phyloP scores from a whole-genome alignment of 2,888 invertebrate genomes.

The Perithous albicinctus region DNA sequence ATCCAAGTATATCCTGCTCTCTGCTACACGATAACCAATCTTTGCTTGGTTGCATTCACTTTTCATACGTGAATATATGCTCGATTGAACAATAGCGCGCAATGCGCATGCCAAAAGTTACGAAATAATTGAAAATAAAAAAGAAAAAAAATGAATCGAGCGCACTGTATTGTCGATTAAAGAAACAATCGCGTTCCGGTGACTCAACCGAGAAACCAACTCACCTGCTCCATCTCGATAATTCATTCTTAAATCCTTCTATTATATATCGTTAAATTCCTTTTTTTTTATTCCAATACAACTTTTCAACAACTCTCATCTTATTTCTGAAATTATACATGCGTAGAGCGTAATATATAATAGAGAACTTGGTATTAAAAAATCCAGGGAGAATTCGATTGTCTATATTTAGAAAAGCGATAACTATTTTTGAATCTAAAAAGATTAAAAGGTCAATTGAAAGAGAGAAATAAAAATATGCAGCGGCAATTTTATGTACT shows the following conservation, averaged over 20 bases:
- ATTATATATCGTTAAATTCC: no score
- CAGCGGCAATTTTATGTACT: no score
- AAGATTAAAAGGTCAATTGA: no score
- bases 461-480: no score
- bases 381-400: no score
- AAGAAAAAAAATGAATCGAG: slow-evolving; percentile 5
- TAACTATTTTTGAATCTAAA: no score
- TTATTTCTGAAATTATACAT: no score
- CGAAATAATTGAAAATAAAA: slow-evolving; percentile 11
- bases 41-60: background rate
- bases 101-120: slow-evolving; percentile 3
- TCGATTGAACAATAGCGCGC: background rate
- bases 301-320: no score
- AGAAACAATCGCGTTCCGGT: background rate
- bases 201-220: slow-evolving; percentile 5
- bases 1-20: background rate
- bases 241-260: slow-evolving; percentile 11
- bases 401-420: no score
- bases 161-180: slow-evolving; percentile 5
- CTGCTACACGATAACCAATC: slow-evolving; percentile 14
- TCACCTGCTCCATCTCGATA: slow-evolving; percentile 2
- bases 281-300: no score
- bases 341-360: no score
- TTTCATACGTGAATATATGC: slow-evolving; percentile 9
- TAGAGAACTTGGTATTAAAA: no score